Evolutionary conservation across 2,888 invertebrate genomes (phyloP).

Genomic region (Gnatocerus cornutus): DNA sequence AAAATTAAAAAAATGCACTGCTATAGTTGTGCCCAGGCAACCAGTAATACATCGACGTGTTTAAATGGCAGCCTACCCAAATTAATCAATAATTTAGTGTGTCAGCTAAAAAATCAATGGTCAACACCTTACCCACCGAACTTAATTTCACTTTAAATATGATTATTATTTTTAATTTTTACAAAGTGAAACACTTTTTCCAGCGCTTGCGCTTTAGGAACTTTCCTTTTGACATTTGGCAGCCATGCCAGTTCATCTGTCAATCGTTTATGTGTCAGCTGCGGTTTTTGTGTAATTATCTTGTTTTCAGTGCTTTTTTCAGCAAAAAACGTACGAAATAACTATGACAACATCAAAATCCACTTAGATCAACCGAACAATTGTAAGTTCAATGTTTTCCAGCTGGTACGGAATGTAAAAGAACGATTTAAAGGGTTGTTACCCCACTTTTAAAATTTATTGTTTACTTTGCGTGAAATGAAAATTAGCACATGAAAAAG

Average conservation of each 20-base stretch:
- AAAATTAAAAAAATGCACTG: too few relatives aligned
- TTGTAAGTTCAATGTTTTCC: conserved; percentile 24
- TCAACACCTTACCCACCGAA: neutral
- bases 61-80: neutral
- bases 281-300: conserved; percentile 30
- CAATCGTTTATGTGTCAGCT: conserved; percentile 31
- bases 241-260: conserved; percentile 20
- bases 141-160: too few relatives aligned
- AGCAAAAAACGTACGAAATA: conserved; percentile 11
- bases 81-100: too few relatives aligned
- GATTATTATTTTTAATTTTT: too few relatives aligned
- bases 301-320: conserved; percentile 37
- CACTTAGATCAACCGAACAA: conserved; percentile 21
- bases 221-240: conserved; percentile 14
- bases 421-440: conserved; percentile 24
- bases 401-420: neutral
- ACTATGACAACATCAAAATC: conserved; percentile 38
- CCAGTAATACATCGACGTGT: neutral
- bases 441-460: conserved; percentile 36
- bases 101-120: too few relatives aligned
- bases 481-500: conserved; percentile 30
- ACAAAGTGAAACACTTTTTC: too few relatives aligned
- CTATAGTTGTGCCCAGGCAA: too few relatives aligned
- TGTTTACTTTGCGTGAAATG: conserved; percentile 30
- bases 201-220: neutral